These are phyloP conservation scores for Campaea margaritaria DNA, from an alignment of 2,888 invertebrate genomes.

Conservation along the genomic window DNA sequence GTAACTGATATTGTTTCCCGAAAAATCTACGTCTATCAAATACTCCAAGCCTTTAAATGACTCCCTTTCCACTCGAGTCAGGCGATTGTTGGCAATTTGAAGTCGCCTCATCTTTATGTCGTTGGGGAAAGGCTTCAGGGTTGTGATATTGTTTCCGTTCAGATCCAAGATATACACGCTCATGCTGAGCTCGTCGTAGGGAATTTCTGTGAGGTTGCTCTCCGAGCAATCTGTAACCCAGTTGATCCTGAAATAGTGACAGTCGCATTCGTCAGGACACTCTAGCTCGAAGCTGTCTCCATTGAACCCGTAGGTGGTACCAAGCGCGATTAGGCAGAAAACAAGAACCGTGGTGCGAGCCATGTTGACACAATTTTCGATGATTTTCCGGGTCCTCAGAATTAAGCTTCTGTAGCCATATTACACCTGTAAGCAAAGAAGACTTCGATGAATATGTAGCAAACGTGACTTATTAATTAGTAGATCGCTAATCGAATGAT, in stretches of 20 bases:
- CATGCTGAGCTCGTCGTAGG: constrained; percentile 88
- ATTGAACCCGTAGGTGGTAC: constrained; percentile 74
- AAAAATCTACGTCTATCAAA: constrained; percentile 89
- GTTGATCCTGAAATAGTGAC: constrained; percentile 90
- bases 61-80: constrained; percentile 85
- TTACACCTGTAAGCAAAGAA: constrained; percentile 55
- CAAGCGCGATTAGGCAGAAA: constrained; percentile 59
- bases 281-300: constrained; percentile 88
- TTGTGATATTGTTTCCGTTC: constrained; percentile 88
- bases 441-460: constrained; percentile 23
- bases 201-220: constrained; percentile 89
- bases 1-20: constrained; percentile 86
- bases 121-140: constrained; percentile 86
- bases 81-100: constrained; percentile 88
- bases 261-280: constrained; percentile 90
- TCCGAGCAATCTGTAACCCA: constrained; percentile 92
- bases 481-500: constrained; percentile 44
- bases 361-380: constrained; percentile 52
- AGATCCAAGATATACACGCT: constrained; percentile 90
- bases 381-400: constrained; percentile 39
- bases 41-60: constrained; percentile 88
- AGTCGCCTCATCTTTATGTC: constrained; percentile 89
- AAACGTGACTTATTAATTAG: constrained; percentile 31
- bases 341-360: constrained; percentile 57
- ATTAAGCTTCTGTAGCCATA: constrained; percentile 44